These are phyloP conservation scores for Apotomis turbidana DNA, from an alignment of 2,888 invertebrate genomes.

Conservation along the genomic window DNA sequence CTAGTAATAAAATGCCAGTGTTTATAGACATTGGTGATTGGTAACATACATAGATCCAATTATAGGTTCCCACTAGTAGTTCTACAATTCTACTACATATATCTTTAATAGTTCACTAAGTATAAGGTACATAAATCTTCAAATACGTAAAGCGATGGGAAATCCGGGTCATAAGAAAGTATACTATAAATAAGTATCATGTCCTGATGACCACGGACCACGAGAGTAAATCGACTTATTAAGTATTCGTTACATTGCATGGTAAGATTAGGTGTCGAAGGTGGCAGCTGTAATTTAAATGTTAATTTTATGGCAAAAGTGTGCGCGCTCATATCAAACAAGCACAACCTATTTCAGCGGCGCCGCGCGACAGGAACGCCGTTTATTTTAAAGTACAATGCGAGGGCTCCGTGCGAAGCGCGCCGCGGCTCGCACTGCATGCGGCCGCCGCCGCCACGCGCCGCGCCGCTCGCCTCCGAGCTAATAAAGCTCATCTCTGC, in stretches of 20 bases:
- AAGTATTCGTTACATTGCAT: background rate
- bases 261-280: background rate
- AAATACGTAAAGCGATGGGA: too few relatives aligned
- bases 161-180: too few relatives aligned
- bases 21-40: too few relatives aligned
- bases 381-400: background rate
- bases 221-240: background rate
- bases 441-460: background rate
- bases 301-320: conserved; percentile 15
- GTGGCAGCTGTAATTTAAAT: conserved; percentile 7
- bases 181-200: too few relatives aligned
- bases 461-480: background rate
- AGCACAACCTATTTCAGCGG: conserved; percentile 4
- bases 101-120: too few relatives aligned
- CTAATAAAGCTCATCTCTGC: conserved; percentile 4
- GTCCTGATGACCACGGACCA: background rate
- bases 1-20: too few relatives aligned
- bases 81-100: too few relatives aligned
- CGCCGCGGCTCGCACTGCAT: background rate
- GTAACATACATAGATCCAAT: too few relatives aligned
- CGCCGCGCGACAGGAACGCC: background rate
- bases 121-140: too few relatives aligned
- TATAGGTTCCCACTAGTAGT: too few relatives aligned
- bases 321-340: conserved; percentile 5
- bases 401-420: background rate